Percentiles rank a stretch among this genome's conserved stretches.
phyloP scores from a whole-genome alignment of 2,113 vertebrate genomes.

The Vireo altiloquus region DNA sequence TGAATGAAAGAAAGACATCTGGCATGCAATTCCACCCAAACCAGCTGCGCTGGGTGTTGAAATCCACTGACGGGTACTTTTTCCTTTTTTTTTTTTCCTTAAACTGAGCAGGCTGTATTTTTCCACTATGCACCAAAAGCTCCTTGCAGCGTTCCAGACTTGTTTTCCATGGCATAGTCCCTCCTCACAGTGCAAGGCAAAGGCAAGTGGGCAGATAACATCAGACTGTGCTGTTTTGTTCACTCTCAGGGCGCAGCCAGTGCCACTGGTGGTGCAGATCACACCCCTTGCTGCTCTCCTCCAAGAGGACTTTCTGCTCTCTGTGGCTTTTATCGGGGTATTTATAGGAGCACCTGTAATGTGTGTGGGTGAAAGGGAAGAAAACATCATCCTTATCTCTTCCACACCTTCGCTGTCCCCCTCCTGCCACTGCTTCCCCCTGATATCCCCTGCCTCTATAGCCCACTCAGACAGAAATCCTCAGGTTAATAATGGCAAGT shows the following conservation, averaged over 20 bases:
- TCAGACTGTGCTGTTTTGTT: background rate
- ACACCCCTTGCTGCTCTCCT: rapidly evolving
- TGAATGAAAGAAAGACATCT: background rate
- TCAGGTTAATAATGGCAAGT: constrained; percentile 54
- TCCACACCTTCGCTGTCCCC: background rate
- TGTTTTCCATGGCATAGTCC: background rate
- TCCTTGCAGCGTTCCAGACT: background rate
- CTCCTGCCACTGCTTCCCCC: background rate
- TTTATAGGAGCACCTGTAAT: background rate
- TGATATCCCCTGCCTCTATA: background rate
- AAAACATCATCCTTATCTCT: background rate
- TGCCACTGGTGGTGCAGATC: rapidly evolving
- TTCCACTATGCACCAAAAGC: background rate
- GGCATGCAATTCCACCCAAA: background rate
- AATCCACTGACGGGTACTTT: background rate
- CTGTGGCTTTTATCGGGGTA: background rate
- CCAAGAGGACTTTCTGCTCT: background rate
- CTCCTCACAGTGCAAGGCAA: background rate
- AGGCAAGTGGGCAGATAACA: background rate
- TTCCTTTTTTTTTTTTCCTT: background rate
- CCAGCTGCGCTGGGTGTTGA: background rate
- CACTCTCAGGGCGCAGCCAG: rapidly evolving
- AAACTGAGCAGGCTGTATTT: background rate
- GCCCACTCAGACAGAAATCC: constrained; percentile 35
- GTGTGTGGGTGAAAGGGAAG: background rate